phyloP scores from a whole-genome alignment of 2,113 vertebrate genomes.

The Xenopus tropicalis region UCB_Xtro_10.0 CM004447.2:110382001-110382500 shows the following conservation, averaged over 20 bases:
- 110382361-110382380: slow-evolving; percentile 28
- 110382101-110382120: slow-evolving; percentile 25
- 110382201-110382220: slow-evolving; percentile 24
- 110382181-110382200: slow-evolving; percentile 8
- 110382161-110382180: slow-evolving; percentile 10
- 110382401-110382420: slow-evolving; percentile 2
- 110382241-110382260: slow-evolving; percentile 39
- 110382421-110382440: neutral
- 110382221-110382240: slow-evolving; percentile 35
- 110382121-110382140: slow-evolving; percentile 19
- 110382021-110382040: slow-evolving; percentile 18
- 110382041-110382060: slow-evolving; percentile 19
- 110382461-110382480: too few species aligned
- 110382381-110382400: neutral
- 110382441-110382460: too few species aligned
- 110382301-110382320: slow-evolving; percentile 21
- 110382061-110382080: slow-evolving; percentile 10
- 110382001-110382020: slow-evolving; percentile 3
- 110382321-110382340: slow-evolving; percentile 37
- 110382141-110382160: slow-evolving; percentile 17
- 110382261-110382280: slow-evolving; percentile 41
- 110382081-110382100: slow-evolving; percentile 13
- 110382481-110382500: too few species aligned
- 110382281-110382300: slow-evolving; percentile 43
- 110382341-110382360: slow-evolving; percentile 14